Evolutionary conservation across 2,888 invertebrate genomes (phyloP).

Genomic region (Ellobium chinense): DNA sequence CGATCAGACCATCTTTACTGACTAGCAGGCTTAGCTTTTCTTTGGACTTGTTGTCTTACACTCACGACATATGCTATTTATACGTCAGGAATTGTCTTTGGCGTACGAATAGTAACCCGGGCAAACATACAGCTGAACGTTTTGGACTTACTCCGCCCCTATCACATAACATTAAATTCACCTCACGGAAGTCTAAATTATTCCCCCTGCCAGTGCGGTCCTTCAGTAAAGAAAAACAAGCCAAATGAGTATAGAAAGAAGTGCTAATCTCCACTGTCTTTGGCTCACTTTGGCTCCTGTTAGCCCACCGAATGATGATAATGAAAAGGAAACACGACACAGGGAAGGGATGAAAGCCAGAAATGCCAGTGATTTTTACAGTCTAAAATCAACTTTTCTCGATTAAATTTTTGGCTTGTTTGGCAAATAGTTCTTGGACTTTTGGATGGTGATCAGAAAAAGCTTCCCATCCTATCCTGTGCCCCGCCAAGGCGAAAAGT

Average conservation of each 20-base stretch:
- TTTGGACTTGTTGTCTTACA: too few species aligned
- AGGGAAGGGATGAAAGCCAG: background rate
- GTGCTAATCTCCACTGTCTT: conserved; percentile 5
- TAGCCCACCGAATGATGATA: conserved; percentile 10
- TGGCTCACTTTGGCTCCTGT: conserved; percentile 18
- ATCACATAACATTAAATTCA: too few species aligned
- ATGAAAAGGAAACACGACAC: conserved; percentile 34
- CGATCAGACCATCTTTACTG: too few species aligned
- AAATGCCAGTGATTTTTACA: conserved; percentile 6
- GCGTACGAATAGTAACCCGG: too few species aligned
- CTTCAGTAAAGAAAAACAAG: background rate
- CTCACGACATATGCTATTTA: too few species aligned
- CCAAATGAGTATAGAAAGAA: conserved; percentile 20
- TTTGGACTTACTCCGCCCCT: too few species aligned
- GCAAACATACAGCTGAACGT: too few species aligned
- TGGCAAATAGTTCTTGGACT: background rate
- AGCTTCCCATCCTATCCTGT: background rate
- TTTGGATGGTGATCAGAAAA: background rate
- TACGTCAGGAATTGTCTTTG: too few species aligned
- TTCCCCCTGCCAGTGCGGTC: background rate
- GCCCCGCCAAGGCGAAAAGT: background rate
- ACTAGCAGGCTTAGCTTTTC: too few species aligned
- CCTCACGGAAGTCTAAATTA: background rate
- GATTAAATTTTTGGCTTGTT: background rate
- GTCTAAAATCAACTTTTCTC: conserved; percentile 21